Evolutionary conservation across 2,888 invertebrate species (phyloP).

Genomic region (Amblyjoppa fuscipennis): DNA sequence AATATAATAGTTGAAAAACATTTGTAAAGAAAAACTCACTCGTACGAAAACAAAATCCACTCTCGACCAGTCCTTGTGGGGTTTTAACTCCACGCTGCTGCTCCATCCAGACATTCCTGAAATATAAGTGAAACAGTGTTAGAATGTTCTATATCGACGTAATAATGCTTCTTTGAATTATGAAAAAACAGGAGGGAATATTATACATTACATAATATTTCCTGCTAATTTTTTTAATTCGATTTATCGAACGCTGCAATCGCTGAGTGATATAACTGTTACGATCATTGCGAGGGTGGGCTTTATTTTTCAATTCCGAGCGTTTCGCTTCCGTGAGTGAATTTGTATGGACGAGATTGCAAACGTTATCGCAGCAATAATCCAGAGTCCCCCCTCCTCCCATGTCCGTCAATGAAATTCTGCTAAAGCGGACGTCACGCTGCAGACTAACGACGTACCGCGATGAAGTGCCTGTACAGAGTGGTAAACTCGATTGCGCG

Average conservation of each 20-base stretch:
- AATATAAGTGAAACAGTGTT: too few relatives aligned
- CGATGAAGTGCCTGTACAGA: background rate
- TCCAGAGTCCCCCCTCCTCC: background rate
- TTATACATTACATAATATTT: background rate
- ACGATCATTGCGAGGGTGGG: background rate
- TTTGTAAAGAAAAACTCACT: too few relatives aligned
- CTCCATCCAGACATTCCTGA: too few relatives aligned
- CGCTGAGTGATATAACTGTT: background rate
- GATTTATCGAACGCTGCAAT: background rate
- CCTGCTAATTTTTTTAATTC: background rate
- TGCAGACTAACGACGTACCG: background rate
- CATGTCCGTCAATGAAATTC: background rate
- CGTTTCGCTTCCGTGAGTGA: background rate
- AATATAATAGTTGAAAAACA: too few relatives aligned
- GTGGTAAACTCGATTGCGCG: conserved; percentile 8
- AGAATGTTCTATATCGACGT: background rate
- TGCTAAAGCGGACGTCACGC: background rate
- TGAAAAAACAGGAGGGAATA: background rate
- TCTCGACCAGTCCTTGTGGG: too few relatives aligned
- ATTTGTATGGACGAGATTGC: background rate
- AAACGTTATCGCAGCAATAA: conserved; percentile 8
- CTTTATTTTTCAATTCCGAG: background rate
- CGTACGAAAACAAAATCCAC: too few relatives aligned
- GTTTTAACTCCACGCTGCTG: too few relatives aligned
- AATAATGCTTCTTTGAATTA: background rate